Evolutionary conservation across 2,113 vertebrate genomes (phyloP).

Genomic region (Donacobius atricapilla): DNA sequence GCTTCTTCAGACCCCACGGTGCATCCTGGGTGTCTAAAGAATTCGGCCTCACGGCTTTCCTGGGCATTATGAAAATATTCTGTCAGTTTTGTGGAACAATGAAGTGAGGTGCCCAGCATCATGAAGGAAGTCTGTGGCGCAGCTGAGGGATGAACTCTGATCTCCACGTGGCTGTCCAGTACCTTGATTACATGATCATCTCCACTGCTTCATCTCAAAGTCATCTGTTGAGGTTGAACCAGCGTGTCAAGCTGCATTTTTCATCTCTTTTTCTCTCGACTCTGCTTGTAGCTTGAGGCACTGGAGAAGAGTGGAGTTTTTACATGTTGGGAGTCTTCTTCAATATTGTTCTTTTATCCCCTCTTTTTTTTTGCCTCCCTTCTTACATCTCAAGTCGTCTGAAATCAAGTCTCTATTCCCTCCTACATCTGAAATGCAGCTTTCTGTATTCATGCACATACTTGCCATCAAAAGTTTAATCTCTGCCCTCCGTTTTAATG

Average conservation of each 20-base stretch:
- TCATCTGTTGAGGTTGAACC: background rate
- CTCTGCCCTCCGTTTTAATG: background rate
- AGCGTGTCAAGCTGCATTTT: constrained; percentile 32
- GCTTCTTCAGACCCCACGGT: background rate
- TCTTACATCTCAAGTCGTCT: background rate
- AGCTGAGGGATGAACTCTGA: constrained; percentile 27
- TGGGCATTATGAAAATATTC: background rate
- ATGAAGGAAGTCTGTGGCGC: background rate
- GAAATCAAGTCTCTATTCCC: background rate
- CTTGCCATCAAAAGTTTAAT: background rate
- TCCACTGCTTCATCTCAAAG: background rate
- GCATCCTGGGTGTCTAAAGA: background rate
- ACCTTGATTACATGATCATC: background rate
- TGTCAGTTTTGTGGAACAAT: background rate
- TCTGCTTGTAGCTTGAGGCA: constrained; percentile 27
- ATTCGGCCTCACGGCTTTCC: background rate
- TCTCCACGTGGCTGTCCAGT: background rate
- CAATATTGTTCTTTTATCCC: background rate
- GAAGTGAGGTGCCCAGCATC: background rate
- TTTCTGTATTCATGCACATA: constrained; percentile 11
- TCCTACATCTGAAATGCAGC: background rate
- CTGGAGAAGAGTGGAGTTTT: constrained; percentile 1
- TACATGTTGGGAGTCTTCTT: constrained; percentile 5
- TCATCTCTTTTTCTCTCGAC: constrained; percentile 3
- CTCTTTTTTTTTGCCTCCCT: background rate